Conservation (phyloP, 2,888 invertebrate genomes). For the Chymomyza amoena region DNA sequence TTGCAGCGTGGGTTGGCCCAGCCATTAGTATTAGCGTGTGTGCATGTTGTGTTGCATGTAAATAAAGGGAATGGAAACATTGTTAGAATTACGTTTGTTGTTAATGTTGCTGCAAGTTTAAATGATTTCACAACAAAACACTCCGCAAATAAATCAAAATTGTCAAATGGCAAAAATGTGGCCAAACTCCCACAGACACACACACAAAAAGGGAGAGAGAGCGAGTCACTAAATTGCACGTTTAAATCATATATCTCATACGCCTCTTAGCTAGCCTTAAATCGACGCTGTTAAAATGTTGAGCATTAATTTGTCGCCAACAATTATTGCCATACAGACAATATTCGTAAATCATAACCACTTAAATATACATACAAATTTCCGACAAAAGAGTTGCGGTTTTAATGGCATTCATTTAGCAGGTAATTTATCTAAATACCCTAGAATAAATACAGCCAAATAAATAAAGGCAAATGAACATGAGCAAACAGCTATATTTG, state of each 20-base stretch:
- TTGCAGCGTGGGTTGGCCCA: slow-evolving; percentile 8
- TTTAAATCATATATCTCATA: slow-evolving; percentile 68
- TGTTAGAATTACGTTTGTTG: slow-evolving; percentile 16
- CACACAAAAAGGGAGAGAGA: not conserved
- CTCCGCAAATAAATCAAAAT: slow-evolving; percentile 63
- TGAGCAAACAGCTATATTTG: not conserved
- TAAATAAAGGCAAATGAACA: not conserved
- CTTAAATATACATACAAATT: not conserved
- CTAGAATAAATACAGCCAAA: not conserved
- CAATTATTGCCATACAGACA: not conserved
- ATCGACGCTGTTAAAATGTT: slow-evolving; percentile 51
- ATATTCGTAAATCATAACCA: not conserved
- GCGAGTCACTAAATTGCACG: not conserved
- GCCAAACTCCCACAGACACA: not conserved
- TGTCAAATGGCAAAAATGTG: slow-evolving; percentile 45
- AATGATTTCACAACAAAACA: not conserved
- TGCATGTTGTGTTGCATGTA: slow-evolving; percentile 50
- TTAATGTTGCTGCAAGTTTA: not conserved
- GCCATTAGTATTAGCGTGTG: slow-evolving; percentile 53
- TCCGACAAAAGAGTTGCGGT: not conserved
- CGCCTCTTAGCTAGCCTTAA: slow-evolving; percentile 38
- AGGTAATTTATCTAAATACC: not conserved
- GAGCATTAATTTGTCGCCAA: slow-evolving; percentile 47
- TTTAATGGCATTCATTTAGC: not conserved
- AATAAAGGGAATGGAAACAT: slow-evolving; percentile 24